Evolutionary conservation across 1,140 invertebrate genomes (phyloP).

Genomic region (Zaprionus africanus): DNA sequence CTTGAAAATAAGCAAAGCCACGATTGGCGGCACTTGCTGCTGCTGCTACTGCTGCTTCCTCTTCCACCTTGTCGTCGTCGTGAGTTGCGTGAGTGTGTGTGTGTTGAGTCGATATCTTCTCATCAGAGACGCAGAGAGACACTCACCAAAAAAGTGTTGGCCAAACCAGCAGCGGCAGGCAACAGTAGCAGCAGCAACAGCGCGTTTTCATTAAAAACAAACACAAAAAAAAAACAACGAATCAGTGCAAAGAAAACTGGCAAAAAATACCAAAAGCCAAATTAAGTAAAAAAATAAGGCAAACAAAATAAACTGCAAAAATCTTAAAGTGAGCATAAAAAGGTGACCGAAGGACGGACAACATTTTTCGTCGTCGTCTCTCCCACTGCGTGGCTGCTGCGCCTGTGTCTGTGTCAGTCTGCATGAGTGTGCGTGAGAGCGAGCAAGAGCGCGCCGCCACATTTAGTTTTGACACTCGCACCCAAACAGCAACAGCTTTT

Average conservation of each 20-base stretch:
- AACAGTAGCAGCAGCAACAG: slow-evolving; percentile 26
- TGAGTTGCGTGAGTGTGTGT: slow-evolving; percentile 17
- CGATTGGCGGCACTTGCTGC: slow-evolving; percentile 46
- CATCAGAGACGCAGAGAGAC: slow-evolving; percentile 41
- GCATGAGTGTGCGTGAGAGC: slow-evolving; percentile 17
- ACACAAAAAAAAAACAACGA: neutral
- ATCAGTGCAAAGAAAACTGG: slow-evolving; percentile 12
- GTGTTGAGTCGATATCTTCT: slow-evolving; percentile 54
- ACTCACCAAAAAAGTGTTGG: slow-evolving; percentile 54
- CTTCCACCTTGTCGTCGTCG: neutral
- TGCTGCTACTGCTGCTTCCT: slow-evolving; percentile 17
- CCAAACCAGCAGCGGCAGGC: slow-evolving; percentile 26
- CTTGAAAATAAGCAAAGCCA: slow-evolving; percentile 11
- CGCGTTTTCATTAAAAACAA: slow-evolving; percentile 11
- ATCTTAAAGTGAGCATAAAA: slow-evolving; percentile 18
- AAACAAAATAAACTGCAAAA: slow-evolving; percentile 21
- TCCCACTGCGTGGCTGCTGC: slow-evolving; percentile 42
- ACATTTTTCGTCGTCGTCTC: slow-evolving; percentile 23
- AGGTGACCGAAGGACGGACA: neutral
- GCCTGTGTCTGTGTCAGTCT: slow-evolving; percentile 16
- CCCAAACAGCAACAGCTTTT: slow-evolving; percentile 43
- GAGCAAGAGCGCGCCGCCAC: slow-evolving; percentile 3
- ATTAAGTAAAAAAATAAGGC: neutral
- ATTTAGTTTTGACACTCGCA: slow-evolving; percentile 27
- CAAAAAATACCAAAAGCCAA: slow-evolving; percentile 5